These are phyloP conservation scores for Apodemus agrarius DNA, from an alignment of 2,797 vertebrate species.

Conservation along the genomic window DNA sequence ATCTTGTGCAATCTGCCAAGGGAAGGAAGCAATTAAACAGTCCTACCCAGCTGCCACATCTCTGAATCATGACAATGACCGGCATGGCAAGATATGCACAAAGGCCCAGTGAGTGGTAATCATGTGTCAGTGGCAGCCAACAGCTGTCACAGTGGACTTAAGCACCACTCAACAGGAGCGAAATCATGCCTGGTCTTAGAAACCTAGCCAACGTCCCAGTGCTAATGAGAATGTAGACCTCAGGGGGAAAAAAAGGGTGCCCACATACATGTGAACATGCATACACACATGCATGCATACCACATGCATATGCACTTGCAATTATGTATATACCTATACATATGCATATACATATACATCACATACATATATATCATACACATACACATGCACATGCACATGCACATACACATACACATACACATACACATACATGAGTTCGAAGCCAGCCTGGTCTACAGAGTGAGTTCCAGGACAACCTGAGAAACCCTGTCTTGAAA, in stretches of 20 bases:
- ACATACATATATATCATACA: no score
- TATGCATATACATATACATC: no score
- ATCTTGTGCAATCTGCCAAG: not conserved
- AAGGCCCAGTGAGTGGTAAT: not conserved
- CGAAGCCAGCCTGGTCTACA: no score
- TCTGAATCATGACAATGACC: not conserved
- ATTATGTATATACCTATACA: no score
- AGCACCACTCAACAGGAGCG: not conserved
- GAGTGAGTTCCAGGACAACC: no score
- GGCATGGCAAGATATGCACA: not conserved
- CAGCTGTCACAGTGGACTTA: not conserved
- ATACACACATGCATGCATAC: not conserved
- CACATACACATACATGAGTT: no score
- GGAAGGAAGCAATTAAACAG: not conserved
- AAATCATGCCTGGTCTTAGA: not conserved
- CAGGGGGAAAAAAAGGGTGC: not conserved
- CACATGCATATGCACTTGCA: not conserved
- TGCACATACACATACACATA: no score
- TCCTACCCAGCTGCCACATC: not conserved
- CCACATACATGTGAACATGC: not conserved
- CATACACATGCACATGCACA: no score
- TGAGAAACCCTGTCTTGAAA: no score
- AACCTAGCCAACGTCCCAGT: not conserved
- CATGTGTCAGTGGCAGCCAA: not conserved
- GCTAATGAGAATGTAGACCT: not conserved